A percentile compares a stretch with the other conserved stretches of the same genome.
Conservation (phyloP, 2,797 vertebrate genomes). For the Amblyraja radiata region DNA sequence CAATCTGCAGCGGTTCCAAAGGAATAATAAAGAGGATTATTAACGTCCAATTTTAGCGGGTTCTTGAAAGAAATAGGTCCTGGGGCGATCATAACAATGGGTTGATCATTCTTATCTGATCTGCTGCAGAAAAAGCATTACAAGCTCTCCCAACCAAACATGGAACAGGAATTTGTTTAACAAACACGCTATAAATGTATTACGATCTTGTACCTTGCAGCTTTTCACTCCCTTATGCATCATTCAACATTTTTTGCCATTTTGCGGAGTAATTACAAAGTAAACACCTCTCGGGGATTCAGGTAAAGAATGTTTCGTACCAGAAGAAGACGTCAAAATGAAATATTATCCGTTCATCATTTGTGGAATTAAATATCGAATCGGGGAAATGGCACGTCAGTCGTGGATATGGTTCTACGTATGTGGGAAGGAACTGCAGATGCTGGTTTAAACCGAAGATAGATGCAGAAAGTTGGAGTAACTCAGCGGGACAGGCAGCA, state of each 20-base stretch:
- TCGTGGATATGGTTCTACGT: not conserved
- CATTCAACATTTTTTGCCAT: not conserved
- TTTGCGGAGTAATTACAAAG: not conserved
- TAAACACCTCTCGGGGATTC: not conserved
- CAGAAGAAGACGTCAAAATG: not conserved
- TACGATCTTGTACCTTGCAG: not conserved
- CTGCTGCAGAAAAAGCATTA: not conserved
- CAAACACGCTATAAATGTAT: conserved; percentile 2
- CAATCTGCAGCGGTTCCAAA: not conserved
- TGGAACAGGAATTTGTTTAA: not conserved
- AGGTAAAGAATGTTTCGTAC: not conserved
- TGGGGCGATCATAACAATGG: not conserved
- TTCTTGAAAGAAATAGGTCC: conserved; percentile 10
- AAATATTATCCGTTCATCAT: not conserved
- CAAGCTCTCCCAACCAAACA: not conserved
- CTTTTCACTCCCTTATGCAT: not conserved
- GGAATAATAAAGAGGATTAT: not conserved
- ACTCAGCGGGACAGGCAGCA: no score
- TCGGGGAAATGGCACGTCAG: not conserved
- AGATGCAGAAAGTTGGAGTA: no score
- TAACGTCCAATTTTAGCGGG: not conserved
- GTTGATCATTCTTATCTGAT: not conserved
- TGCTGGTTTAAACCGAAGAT: no score
- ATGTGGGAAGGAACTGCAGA: no score
- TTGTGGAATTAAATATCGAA: not conserved